Evolutionary conservation across 2,113 vertebrate species (phyloP).

Genomic region (Oryzias celebensis): DNA sequence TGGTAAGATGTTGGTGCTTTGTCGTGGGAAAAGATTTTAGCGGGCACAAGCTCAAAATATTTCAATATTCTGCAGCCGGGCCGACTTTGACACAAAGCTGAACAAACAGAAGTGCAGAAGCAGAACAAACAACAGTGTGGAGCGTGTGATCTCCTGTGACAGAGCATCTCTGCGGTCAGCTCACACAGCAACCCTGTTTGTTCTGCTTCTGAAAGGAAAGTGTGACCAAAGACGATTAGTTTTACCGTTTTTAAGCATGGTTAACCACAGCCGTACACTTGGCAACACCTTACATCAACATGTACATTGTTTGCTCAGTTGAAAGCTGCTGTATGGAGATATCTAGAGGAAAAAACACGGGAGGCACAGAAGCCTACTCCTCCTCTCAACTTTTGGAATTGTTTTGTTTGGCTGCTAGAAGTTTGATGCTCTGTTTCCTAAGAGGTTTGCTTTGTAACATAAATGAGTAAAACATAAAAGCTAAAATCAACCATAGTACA

Average conservation of each 20-base stretch:
- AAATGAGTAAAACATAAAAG: too few relatives aligned
- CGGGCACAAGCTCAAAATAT: slow-evolving; percentile 28
- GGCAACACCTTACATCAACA: neutral
- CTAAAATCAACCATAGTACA: too few relatives aligned
- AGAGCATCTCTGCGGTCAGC: slow-evolving; percentile 22
- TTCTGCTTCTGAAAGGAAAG: slow-evolving; percentile 11
- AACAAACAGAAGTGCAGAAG: slow-evolving; percentile 38
- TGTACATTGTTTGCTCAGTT: neutral
- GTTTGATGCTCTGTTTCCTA: too few relatives aligned
- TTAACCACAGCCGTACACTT: slow-evolving; percentile 4
- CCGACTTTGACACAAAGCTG: slow-evolving; percentile 38
- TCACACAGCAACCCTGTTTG: slow-evolving; percentile 9
- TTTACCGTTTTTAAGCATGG: slow-evolving; percentile 2
- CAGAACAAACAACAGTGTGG: slow-evolving; percentile 34
- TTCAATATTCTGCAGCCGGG: slow-evolving; percentile 29
- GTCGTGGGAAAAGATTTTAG: slow-evolving; percentile 15
- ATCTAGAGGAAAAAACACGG: neutral
- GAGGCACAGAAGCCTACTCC: neutral
- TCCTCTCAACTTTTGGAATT: neutral
- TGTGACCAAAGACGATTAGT: slow-evolving; percentile 25
- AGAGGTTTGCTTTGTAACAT: too few relatives aligned
- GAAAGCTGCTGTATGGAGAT: neutral
- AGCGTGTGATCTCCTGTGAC: slow-evolving; percentile 36
- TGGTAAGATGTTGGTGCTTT: slow-evolving; percentile 1
- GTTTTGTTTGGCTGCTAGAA: neutral